Base-by-base conservation (phyloP, 2,888 invertebrate species). In the Agonopterix arenella region DNA sequence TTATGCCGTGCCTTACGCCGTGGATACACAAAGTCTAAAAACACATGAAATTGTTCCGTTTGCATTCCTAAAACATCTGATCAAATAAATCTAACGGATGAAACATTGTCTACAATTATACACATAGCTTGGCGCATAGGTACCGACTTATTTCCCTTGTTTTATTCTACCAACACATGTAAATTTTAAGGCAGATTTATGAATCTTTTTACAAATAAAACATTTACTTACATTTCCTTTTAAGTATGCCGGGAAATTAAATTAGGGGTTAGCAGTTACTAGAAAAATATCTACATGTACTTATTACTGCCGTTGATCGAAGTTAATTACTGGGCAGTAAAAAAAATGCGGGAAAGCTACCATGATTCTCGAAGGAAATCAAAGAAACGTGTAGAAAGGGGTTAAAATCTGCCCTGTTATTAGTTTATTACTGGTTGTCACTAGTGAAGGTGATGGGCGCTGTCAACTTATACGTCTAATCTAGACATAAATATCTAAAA, bases 361-460 rank as follows among this genome's bases (percentile, higher is more conserved):
- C 61, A 58, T 57, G 57, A 52, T 61, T 57, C 57, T 68, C 59
- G 63, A 61, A 69, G 68, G 70, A 84, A 86, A 86, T 88, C 88
- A 86, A 88, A 84, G 84, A 84, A 82, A 78, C 65, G 66, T 73
- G 73, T 70, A 70, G 80, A 80, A 84, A 78, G 74, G 82, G 80
- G 74, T 77, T 65, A 59, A 55, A 46, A 59, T 55, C 58, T 64
- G 66, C 64, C 68, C 82, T 85, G 73, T 85, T 74, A 86, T 86
- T 85, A 86, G 65, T 73, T 73, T 78, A 80, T 80, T 79, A 73
- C 74, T 69, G 61, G 72, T 67, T 80, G 79, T 76, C 80, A 68
- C 28, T 7, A 28, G 63, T 44, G 62, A 61, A 69, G 66, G 68
- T 75, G 83, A 83, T 73, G 63, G 76, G 68, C 76, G 74, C 63